Evolutionary conservation across 2,113 vertebrate genomes (phyloP).

Genomic region (Erpornis zantholeuca): DNA sequence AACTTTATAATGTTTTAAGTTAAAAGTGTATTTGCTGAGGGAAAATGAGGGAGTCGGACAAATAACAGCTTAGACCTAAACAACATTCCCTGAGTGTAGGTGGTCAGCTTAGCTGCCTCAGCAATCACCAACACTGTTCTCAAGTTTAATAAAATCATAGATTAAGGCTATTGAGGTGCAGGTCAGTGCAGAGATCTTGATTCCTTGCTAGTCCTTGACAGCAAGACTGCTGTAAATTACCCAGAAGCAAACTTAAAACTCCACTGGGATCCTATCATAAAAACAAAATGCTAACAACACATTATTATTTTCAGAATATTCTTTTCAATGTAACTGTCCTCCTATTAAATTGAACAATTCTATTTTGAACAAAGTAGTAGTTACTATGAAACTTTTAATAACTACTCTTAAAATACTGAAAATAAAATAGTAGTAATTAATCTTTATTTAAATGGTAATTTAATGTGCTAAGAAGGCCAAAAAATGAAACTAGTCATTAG

Average conservation of each 20-base stretch:
- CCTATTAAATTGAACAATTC: background rate
- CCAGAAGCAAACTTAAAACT: background rate
- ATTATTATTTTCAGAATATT: background rate
- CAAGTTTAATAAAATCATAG: background rate
- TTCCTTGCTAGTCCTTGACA: background rate
- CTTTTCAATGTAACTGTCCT: background rate
- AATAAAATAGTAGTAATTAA: constrained; percentile 55
- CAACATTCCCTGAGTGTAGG: background rate
- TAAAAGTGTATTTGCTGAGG: background rate
- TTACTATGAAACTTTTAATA: constrained; percentile 53
- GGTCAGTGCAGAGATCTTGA: background rate
- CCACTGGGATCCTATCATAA: background rate
- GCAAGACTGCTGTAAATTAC: background rate
- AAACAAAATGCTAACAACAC: background rate
- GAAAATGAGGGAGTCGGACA: background rate
- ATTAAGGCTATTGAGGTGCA: background rate
- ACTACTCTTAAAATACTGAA: constrained; percentile 57
- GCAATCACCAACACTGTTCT: background rate
- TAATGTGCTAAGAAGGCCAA: constrained; percentile 38
- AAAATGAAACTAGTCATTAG: constrained; percentile 59
- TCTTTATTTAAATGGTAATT: constrained; percentile 63
- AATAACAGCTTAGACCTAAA: background rate
- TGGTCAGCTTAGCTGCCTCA: background rate
- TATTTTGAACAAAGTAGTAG: constrained; percentile 32
- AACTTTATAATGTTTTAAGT: background rate